These are phyloP conservation scores for Conops quadrifasciatus DNA, from an alignment of 2,888 invertebrate species.

Conservation along the genomic window DNA sequence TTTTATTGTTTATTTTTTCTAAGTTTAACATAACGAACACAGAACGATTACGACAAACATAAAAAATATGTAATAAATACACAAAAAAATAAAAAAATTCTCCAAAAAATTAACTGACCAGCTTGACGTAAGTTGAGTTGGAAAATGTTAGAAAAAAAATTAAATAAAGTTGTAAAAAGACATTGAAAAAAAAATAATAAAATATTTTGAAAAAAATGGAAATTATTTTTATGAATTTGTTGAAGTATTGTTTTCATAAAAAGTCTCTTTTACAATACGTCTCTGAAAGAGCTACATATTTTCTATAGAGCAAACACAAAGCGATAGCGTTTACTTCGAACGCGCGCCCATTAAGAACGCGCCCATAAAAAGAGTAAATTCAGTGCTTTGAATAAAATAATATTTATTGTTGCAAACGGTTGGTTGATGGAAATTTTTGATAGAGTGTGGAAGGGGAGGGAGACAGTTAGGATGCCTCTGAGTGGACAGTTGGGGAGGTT, in stretches of 20 bases:
- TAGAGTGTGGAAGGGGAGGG: too few species aligned
- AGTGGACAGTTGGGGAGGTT: too few species aligned
- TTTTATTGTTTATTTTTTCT: constrained; percentile 14
- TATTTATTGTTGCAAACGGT: too few species aligned
- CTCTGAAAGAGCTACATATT: too few species aligned
- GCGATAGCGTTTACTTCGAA: too few species aligned
- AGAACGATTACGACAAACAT: not conserved
- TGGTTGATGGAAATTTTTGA: too few species aligned
- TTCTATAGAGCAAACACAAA: too few species aligned
- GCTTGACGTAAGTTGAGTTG: constrained; percentile 27
- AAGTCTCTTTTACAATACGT: too few species aligned
- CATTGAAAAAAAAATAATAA: constrained; percentile 28
- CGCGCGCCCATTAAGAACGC: too few species aligned
- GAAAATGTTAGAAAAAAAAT: constrained; percentile 38
- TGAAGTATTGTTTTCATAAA: not conserved
- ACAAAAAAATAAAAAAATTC: constrained; percentile 27
- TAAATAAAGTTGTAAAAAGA: constrained; percentile 41
- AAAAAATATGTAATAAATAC: constrained; percentile 30
- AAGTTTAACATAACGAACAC: constrained; percentile 25
- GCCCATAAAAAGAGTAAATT: too few species aligned
- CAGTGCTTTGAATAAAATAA: too few species aligned
- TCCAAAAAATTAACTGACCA: not conserved
- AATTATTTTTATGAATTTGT: constrained; percentile 41
- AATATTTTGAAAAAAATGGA: constrained; percentile 21
- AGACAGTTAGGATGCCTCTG: too few species aligned